phyloP scores from a whole-genome alignment of 2,797 vertebrate species.

The Artibeus jamaicensis region DNA sequence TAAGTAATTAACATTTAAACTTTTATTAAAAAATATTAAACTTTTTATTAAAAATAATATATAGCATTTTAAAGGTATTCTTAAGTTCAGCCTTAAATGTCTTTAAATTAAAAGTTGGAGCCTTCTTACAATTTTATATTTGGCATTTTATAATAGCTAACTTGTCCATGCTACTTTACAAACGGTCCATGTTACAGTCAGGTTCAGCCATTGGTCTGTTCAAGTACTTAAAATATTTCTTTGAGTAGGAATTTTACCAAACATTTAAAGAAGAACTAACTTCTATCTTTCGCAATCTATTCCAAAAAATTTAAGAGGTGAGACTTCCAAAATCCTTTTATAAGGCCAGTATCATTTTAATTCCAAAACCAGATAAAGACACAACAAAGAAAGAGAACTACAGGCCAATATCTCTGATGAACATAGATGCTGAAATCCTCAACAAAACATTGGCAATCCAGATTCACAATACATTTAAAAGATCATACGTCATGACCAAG shows the following conservation, averaged over 20 bases:
- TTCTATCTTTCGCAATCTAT: not conserved
- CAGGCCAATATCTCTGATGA: not conserved
- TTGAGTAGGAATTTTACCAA: not conserved
- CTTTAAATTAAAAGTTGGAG: not conserved
- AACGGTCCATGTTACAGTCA: not conserved
- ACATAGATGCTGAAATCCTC: not conserved
- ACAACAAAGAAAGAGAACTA: not conserved
- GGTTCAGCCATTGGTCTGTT: not conserved
- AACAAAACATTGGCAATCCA: not conserved
- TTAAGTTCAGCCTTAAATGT: not conserved
- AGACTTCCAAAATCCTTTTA: not conserved
- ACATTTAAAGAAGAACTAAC: not conserved
- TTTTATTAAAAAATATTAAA: conserved; percentile 11
- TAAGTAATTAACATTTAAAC: conserved; percentile 76
- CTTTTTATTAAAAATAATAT: not conserved
- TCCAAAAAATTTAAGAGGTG: not conserved
- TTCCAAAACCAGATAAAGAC: not conserved
- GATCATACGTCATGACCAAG: not conserved
- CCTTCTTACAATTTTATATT: not conserved
- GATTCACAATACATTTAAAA: not conserved
- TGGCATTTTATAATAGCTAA: not conserved
- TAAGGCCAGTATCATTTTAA: not conserved
- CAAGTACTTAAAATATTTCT: not conserved
- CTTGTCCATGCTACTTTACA: not conserved
- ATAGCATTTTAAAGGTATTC: not conserved